A percentile compares a stretch with the other conserved stretches of the same genome.
Evolutionary conservation across 2,113 vertebrate genomes (phyloP).

Genomic region (Pogonocichla stellata): DNA sequence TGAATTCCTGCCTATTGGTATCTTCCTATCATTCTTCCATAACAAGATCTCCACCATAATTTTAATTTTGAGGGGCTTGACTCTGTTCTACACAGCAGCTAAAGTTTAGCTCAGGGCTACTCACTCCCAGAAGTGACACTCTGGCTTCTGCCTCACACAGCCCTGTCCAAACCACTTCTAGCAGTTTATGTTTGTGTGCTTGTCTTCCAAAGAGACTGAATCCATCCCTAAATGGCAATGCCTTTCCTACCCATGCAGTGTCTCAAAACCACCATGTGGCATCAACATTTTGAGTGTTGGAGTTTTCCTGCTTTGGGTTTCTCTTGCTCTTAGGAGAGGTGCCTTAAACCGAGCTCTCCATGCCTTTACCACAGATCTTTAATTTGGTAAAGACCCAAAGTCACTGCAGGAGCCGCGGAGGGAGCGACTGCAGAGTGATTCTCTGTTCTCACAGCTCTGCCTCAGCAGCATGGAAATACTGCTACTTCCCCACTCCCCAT

Average conservation of each 20-base stretch:
- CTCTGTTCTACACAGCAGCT: not conserved
- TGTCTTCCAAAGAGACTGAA: not conserved
- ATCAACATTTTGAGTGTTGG: not conserved
- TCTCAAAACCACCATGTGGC: not conserved
- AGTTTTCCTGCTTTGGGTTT: not conserved
- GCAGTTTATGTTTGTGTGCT: not conserved
- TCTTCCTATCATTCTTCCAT: not conserved
- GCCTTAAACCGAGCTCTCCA: not conserved
- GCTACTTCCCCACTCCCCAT: not conserved
- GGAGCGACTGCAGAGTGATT: accelerated
- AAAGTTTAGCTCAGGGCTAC: not conserved
- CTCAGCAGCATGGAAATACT: not conserved
- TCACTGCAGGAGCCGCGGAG: accelerated
- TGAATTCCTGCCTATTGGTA: not conserved
- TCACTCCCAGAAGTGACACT: not conserved
- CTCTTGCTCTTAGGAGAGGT: not conserved
- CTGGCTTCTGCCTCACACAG: not conserved
- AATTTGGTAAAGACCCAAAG: not conserved
- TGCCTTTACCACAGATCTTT: not conserved
- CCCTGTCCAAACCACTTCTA: not conserved
- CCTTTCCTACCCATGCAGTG: not conserved
- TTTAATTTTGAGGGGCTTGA: not conserved
- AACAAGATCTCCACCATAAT: not conserved
- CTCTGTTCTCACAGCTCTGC: not conserved
- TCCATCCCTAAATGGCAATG: not conserved